Base-by-base conservation (phyloP, 2,888 invertebrate genomes). In the Branchellion lobata region DNA sequence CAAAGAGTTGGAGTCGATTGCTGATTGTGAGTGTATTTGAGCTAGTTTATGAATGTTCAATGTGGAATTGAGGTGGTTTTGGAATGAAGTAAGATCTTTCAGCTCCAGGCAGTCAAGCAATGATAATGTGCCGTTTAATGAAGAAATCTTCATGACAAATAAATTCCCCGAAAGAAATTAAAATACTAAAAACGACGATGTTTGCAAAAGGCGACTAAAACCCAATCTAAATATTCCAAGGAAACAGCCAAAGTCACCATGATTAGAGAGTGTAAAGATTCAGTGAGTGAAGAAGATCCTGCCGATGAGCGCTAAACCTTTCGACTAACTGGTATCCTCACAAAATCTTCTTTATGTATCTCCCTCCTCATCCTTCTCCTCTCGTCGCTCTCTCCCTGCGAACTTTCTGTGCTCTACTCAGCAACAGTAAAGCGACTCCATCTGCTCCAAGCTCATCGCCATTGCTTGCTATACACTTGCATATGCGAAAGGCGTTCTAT, bases 331-430 rank as follows among this genome's bases (percentile, higher is more conserved):
- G 5, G 3, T n/a, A 57, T 24, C 61, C 21, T n/a, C 24, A 57
- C 61, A 57, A 57, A 57, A 57, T 5, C 24, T 24, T 57, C n/a
- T 57, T 18, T 57, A 57, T 57, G 61, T 57, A 57, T 57, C 61
- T 57, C 61, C 21, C 24, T 5, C 61, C 21, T 57, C 14, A n/a
- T 57, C 21, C n/a, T 5, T 24, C 21, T 57, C 61, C 21, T 24
- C 14, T 14, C 40, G 8, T 40, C 40, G 8, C 5, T 24, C 21
- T 57, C 61, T 57, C 61, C 24, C 61, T 57, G 14, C 21, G 21
- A 57, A 57, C 61, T 18, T n/a, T 57, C 21, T n/a, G 5, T 57
- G 61, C 24, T 57, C 24, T n/a, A 57, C 61, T 57, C 61, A 57
- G 61, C 61, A 57, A 57, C 61, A 57, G 61, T 57, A 57, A 57